A percentile compares a stretch with the other conserved stretches of the same genome.
Conservation (phyloP, 1,140 invertebrate species). For the Drosophila bifasciata region DNA sequence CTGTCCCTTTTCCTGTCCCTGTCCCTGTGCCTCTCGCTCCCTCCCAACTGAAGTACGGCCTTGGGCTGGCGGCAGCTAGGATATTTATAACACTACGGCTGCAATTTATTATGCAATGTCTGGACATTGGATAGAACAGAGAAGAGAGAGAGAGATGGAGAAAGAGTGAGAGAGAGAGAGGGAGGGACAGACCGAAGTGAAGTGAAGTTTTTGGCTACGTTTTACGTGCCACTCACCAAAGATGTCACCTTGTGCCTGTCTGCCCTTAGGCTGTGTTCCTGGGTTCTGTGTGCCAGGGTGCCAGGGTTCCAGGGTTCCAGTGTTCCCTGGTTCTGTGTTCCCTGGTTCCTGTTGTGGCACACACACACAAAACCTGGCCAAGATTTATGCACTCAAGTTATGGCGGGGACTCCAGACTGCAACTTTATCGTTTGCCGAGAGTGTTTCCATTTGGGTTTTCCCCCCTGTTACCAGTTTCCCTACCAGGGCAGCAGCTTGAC, state of each 20-base stretch:
- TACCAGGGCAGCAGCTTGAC: not conserved
- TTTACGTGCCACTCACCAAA: slow-evolving; percentile 67
- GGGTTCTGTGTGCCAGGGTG: not conserved
- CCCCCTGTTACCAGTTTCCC: too few species aligned
- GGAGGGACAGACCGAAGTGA: not conserved
- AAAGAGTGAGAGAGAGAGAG: too few species aligned
- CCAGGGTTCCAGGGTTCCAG: too few species aligned
- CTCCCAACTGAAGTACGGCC: not conserved
- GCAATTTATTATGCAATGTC: slow-evolving; percentile 81
- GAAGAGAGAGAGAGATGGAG: not conserved
- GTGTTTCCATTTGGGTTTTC: slow-evolving; percentile 9
- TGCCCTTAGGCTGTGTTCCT: not conserved
- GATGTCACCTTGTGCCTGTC: slow-evolving; percentile 66
- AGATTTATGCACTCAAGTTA: slow-evolving; percentile 80
- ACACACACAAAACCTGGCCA: slow-evolving; percentile 45
- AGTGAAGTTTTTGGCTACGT: slow-evolving; percentile 43
- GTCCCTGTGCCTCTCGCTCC: not conserved
- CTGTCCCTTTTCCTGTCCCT: slow-evolving; percentile 16
- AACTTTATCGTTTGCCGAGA: slow-evolving; percentile 69
- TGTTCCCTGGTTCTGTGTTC: too few species aligned
- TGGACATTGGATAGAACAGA: slow-evolving; percentile 26
- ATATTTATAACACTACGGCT: slow-evolving; percentile 78
- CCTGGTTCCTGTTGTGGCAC: not conserved
- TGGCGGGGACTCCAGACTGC: slow-evolving; percentile 64
- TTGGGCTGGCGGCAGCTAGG: slow-evolving; percentile 8